Evolutionary conservation across 1,140 invertebrate species (phyloP).

Genomic region (Penaeus vannamei): DNA sequence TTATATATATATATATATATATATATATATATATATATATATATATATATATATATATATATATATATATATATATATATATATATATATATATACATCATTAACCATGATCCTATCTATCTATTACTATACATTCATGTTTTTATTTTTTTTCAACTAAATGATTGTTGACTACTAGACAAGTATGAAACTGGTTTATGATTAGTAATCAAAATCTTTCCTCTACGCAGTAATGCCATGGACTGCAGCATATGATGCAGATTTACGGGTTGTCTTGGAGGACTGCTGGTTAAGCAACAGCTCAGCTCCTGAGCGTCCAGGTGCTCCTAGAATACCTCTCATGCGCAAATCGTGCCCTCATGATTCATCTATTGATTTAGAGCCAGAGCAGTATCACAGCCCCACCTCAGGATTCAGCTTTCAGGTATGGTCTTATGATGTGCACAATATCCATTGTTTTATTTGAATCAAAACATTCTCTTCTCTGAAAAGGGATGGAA

Average conservation of each 20-base stretch:
- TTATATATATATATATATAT: neutral
- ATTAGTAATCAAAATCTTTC: no score
- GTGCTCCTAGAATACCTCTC: slow-evolving; percentile 47
- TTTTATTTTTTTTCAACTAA: no score
- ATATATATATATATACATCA: no score
- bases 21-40: neutral
- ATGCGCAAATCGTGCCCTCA: slow-evolving; percentile 69
- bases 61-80: neutral
- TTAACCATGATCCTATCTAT: no score
- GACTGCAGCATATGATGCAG: slow-evolving; percentile 60
- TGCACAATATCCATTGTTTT: neutral
- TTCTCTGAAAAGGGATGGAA: neutral
- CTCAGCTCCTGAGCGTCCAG: slow-evolving; percentile 41
- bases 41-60: neutral
- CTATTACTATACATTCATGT: no score
- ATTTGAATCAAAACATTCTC: neutral
- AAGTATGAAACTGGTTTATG: no score
- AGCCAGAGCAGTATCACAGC: slow-evolving; percentile 16
- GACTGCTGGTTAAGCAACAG: slow-evolving; percentile 70
- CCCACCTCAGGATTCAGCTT: slow-evolving; percentile 50
- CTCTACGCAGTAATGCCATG: slow-evolving; percentile 34
- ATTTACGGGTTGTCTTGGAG: slow-evolving; percentile 69
- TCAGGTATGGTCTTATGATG: slow-evolving; percentile 19
- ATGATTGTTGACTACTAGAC: no score
- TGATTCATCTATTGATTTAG: slow-evolving; percentile 67